These are phyloP conservation scores for Elaphurus davidianus DNA, from an alignment of 2,113 vertebrate genomes.

Conservation along the genomic window DNA sequence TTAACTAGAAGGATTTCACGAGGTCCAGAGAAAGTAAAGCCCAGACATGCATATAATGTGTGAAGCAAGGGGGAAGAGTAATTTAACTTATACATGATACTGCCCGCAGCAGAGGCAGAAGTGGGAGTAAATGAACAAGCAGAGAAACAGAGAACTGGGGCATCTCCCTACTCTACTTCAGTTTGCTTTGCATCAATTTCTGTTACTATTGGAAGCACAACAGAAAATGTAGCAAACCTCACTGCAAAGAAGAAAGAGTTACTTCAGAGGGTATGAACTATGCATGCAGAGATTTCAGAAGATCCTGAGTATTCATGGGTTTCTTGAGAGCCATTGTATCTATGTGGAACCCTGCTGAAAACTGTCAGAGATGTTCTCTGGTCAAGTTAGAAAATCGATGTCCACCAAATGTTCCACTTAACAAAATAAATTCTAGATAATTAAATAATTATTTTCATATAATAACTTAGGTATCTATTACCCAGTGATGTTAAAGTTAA, in stretches of 20 bases:
- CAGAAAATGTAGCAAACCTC: not conserved
- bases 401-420: not conserved
- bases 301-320: not conserved
- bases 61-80: not conserved
- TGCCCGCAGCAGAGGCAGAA: accelerated
- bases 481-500: not conserved
- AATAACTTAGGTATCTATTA: not conserved
- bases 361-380: not conserved
- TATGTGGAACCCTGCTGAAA: not conserved
- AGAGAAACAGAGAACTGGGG: not conserved
- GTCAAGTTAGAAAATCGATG: not conserved
- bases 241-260: not conserved
- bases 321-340: not conserved
- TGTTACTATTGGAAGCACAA: not conserved
- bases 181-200: not conserved
- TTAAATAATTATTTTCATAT: not conserved
- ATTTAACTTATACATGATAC: not conserved
- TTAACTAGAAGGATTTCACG: not conserved
- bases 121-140: not conserved
- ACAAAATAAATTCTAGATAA: not conserved
- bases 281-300: not conserved
- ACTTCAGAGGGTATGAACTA: not conserved
- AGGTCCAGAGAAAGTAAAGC: not conserved
- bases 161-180: not conserved
- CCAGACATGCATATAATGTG: not conserved